These are phyloP conservation scores for Drosophila pandora DNA, from an alignment of 1,140 invertebrate genomes.

Conservation along the genomic window DNA sequence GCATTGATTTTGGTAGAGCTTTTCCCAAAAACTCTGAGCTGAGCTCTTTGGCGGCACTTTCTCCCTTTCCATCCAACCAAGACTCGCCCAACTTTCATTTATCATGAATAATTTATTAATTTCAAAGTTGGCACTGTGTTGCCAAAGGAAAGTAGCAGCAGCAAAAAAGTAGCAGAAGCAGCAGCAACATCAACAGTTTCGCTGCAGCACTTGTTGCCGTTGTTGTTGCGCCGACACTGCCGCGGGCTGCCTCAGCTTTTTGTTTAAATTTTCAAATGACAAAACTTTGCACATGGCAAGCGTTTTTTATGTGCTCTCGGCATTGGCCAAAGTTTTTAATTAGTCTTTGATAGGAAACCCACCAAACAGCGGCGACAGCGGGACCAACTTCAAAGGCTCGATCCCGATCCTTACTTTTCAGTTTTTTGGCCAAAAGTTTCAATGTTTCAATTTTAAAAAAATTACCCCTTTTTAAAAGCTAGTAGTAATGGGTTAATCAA, in stretches of 20 bases:
- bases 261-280: conserved; percentile 78
- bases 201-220: conserved; percentile 41
- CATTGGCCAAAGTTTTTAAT: conserved; percentile 78
- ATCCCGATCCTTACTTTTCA: conserved; percentile 8
- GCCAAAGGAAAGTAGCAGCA: conserved; percentile 14
- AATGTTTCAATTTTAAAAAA: conserved; percentile 11
- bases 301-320: conserved; percentile 54
- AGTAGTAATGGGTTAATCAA: conserved; percentile 48
- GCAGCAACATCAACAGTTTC: neutral
- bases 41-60: neutral
- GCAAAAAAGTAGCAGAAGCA: too few species aligned
- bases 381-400: neutral
- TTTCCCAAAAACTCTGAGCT: conserved; percentile 21
- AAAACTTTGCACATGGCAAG: conserved; percentile 70
- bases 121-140: conserved; percentile 53
- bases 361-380: conserved; percentile 17
- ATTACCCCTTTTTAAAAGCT: neutral
- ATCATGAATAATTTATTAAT: conserved; percentile 70
- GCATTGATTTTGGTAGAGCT: conserved; percentile 16
- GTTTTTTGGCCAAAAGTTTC: conserved; percentile 9
- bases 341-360: conserved; percentile 80
- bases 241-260: conserved; percentile 60
- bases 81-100: conserved; percentile 58
- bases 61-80: conserved; percentile 1
- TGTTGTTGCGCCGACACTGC: conserved; percentile 35